These are phyloP conservation scores for Stenichneumon culpator DNA, from an alignment of 2,888 invertebrate genomes.

Conservation along the genomic window DNA sequence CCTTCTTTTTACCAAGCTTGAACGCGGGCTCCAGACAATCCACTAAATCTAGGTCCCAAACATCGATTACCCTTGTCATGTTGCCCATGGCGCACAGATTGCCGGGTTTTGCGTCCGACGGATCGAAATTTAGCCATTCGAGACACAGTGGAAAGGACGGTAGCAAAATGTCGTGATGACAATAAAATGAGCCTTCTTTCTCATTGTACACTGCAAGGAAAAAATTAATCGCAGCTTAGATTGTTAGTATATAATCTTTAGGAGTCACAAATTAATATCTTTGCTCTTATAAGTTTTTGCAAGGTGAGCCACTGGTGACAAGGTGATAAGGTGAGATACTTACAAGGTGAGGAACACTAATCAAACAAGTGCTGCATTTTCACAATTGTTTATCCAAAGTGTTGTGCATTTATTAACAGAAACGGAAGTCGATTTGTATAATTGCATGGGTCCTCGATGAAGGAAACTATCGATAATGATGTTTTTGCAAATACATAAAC, in stretches of 20 bases:
- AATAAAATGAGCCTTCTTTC: constrained; percentile 94
- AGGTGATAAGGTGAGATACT: no score
- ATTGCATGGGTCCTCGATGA: no score
- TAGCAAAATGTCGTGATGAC: constrained; percentile 96
- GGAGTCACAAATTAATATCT: no score
- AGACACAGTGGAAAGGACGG: constrained; percentile 96
- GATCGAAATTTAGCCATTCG: constrained; percentile 97
- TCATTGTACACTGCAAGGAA: constrained; percentile 93
- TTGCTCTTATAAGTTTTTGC: not conserved
- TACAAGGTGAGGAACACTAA: no score
- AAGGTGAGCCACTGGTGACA: no score
- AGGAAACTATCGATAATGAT: no score
- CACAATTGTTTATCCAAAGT: no score
- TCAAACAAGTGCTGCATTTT: no score
- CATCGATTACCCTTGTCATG: constrained; percentile 96
- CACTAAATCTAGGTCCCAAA: constrained; percentile 99
- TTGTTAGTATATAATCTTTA: not conserved
- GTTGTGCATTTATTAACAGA: no score
- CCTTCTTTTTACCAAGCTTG: constrained; percentile 92
- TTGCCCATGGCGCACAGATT: constrained; percentile 97
- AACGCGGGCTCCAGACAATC: constrained; percentile 96
- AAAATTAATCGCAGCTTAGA: not conserved
- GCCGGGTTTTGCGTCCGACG: constrained; percentile 89
- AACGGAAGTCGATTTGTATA: no score
- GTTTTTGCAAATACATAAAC: no score